Evolutionary conservation across 2,113 vertebrate genomes (phyloP).

Genomic region (Myxocyprinus asiaticus): DNA sequence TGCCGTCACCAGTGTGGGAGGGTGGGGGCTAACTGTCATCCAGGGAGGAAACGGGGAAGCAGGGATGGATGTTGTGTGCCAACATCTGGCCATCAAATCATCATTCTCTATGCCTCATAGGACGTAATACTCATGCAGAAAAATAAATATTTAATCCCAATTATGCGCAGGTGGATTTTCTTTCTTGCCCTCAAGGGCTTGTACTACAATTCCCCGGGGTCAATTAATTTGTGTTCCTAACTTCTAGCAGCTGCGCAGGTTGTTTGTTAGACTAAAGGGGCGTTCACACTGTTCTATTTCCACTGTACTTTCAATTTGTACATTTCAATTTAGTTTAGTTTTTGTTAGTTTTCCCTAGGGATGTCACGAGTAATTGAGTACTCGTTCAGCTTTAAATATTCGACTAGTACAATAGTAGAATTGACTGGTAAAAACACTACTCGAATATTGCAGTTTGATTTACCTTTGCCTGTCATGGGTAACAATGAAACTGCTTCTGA

Average conservation of each 20-base stretch:
- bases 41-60: slow-evolving; percentile 15
- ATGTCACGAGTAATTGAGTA: too few species aligned
- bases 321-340: too few species aligned
- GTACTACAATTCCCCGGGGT: not conserved
- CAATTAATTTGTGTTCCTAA: slow-evolving; percentile 10
- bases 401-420: too few species aligned
- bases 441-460: too few species aligned
- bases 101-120: slow-evolving; percentile 32
- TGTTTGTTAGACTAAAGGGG: not conserved
- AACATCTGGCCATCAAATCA: slow-evolving; percentile 46
- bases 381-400: too few species aligned
- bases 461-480: too few species aligned
- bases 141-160: slow-evolving; percentile 50
- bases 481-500: too few species aligned
- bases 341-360: too few species aligned
- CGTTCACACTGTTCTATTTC: not conserved
- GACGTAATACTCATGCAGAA: slow-evolving; percentile 44
- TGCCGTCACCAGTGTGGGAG: not conserved
- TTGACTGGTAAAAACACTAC: too few species aligned
- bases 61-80: slow-evolving; percentile 39
- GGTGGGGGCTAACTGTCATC: not conserved
- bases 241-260: slow-evolving; percentile 12
- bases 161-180: slow-evolving; percentile 32
- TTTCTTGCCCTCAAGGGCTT: slow-evolving; percentile 6
- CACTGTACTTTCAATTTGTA: too few species aligned